Conservation (phyloP, 2,113 vertebrate genomes). For the Elephas maximus region DNA sequence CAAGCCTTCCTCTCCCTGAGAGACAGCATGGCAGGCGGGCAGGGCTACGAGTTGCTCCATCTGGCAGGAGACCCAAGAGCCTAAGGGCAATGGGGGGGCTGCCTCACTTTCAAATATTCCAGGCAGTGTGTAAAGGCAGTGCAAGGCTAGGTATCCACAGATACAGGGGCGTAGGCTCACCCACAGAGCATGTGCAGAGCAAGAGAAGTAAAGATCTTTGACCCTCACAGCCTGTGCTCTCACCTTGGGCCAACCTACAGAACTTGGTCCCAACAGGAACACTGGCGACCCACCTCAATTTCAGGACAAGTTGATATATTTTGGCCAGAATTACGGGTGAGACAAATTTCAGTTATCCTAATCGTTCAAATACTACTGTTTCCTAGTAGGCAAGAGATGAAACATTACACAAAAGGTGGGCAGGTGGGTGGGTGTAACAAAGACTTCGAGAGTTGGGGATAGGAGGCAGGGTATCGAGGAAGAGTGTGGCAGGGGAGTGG, state of each 20-base stretch:
- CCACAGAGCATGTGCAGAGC: background rate
- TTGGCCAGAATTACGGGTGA: constrained; percentile 66
- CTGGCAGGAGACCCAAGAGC: background rate
- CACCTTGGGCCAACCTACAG: background rate
- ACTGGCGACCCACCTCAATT: background rate
- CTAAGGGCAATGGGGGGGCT: background rate
- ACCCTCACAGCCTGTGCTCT: background rate
- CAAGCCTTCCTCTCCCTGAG: background rate
- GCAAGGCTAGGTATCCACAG: background rate
- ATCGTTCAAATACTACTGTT: constrained; percentile 79
- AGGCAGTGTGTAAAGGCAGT: fast-evolving
- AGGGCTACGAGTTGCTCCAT: too few species aligned
- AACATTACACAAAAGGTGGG: constrained; percentile 79
- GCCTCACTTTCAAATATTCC: background rate
- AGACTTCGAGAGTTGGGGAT: constrained; percentile 8
- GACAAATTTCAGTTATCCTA: constrained; percentile 75
- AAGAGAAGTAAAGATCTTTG: background rate
- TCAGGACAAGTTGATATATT: constrained; percentile 47
- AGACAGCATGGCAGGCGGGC: background rate
- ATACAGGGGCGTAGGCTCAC: background rate
- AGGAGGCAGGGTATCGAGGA: constrained; percentile 5
- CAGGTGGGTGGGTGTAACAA: constrained; percentile 58
- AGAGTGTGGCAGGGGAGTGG: background rate
- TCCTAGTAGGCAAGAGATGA: constrained; percentile 75
- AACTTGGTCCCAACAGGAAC: background rate